Conservation (phyloP, 2,888 invertebrate genomes). For the Mesopsocus fuscifrons region DNA sequence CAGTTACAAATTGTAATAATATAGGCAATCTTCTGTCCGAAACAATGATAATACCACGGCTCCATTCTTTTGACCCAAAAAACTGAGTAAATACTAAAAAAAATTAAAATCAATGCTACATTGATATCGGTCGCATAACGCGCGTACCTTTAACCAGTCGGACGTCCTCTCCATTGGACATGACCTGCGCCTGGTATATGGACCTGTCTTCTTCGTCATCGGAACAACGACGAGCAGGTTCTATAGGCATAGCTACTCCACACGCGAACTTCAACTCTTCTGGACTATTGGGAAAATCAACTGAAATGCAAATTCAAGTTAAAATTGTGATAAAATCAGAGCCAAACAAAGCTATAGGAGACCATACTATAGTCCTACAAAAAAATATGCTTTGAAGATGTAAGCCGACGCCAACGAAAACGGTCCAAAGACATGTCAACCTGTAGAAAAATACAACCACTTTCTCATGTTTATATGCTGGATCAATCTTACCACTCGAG, state of each 20-base stretch:
- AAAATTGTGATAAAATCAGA: no score
- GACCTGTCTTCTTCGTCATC: constrained; percentile 31
- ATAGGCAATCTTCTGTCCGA: no score
- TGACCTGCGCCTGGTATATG: constrained; percentile 29
- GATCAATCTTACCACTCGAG: no score
- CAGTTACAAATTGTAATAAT: no score
- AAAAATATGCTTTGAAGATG: neutral
- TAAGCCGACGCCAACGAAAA: neutral
- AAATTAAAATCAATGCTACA: no score
- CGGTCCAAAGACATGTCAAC: neutral
- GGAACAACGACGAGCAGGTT: neutral
- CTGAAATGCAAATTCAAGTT: constrained; percentile 2
- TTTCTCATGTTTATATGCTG: no score
- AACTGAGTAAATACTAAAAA: no score
- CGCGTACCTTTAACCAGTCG: constrained; percentile 29
- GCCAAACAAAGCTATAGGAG: no score
- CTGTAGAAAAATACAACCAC: neutral
- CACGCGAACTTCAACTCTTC: constrained; percentile 12
- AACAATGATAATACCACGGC: no score
- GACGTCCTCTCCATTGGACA: constrained; percentile 30
- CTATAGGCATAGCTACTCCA: constrained; percentile 10
- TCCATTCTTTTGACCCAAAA: no score
- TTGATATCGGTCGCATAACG: no score
- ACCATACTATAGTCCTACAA: no score
- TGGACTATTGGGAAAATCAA: constrained; percentile 15